Base-by-base conservation (phyloP, 53 echinoderm and acorn worm species). In the Henricia sp. region DNA sequence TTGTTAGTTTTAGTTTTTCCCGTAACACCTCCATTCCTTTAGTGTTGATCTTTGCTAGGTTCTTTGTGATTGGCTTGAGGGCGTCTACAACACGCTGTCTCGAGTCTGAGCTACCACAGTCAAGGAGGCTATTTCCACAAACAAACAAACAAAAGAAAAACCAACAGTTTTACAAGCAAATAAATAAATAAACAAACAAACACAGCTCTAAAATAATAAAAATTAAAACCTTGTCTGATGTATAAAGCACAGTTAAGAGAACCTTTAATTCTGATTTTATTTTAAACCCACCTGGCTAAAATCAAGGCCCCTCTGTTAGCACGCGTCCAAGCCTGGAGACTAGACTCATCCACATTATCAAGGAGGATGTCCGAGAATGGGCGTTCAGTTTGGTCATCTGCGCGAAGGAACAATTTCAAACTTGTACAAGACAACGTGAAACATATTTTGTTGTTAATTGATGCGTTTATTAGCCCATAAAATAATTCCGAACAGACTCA, bases 221-320 rank as follows among this genome's bases (percentile, higher is more conserved):
- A 28, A 24, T 21, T 24, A 70, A 39, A 3, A 38, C 39, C 27
- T 33, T 28, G 42, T 23, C 4, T 12, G n/a, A 9, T 9, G 4
- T 19, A 55, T 55, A 24, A 9, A 48, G 48, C 48, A 48, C 48
- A 26, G 28, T 29, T 5, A 27, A 30, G 62, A 6, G 33, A 6
- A 33, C 33, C 6, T 60, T 11, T 30, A n/a, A n/a, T n/a, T n/a
- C n/a, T n/a, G n/a, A n/a, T n/a, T n/a, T n/a, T n/a, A n/a, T n/a
- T n/a, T 4, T 12, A 16, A 33, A 70, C 90, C 69, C 50, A 96
- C 96, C 86, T 91, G 53, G 85, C 78, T 19, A 96, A 55, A 23
- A 96, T 90, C 43, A 96, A 91, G 9, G 88, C 87, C 62, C 93
- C 91, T 87, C 96, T 91, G 76, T 96, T 96, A 8, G 87, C 86